These are phyloP conservation scores for Hypena proboscidalis DNA, from an alignment of 2,888 invertebrate genomes.

Conservation along the genomic window DNA sequence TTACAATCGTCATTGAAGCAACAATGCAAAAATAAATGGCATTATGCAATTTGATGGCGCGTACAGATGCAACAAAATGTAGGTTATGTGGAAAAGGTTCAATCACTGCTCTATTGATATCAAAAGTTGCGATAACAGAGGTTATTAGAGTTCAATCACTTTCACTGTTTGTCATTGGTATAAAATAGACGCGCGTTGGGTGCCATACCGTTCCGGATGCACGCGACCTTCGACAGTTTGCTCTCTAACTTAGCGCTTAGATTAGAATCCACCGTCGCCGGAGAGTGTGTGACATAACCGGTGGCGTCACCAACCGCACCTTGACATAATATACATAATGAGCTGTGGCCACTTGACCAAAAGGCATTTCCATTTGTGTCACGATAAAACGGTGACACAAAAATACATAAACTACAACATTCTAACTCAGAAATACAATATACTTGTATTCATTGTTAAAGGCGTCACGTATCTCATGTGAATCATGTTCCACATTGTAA, in stretches of 20 bases:
- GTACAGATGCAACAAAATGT: conserved; percentile 9
- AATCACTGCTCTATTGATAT: conserved; percentile 42
- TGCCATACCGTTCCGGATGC: conserved; percentile 75
- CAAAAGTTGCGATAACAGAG: conserved; percentile 52
- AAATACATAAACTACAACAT: too few relatives aligned
- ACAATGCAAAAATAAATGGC: too few relatives aligned
- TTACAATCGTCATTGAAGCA: too few relatives aligned
- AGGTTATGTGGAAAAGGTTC: conserved; percentile 7
- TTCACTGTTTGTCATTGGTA: conserved; percentile 50
- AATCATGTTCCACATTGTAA: too few relatives aligned
- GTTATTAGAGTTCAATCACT: conserved; percentile 48
- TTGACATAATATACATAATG: conserved; percentile 67
- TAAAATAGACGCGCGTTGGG: conserved; percentile 26
- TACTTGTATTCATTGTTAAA: too few relatives aligned
- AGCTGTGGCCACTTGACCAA: conserved; percentile 23
- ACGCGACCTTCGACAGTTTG: conserved; percentile 73
- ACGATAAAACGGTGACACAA: too few relatives aligned
- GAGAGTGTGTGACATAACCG: conserved; percentile 76
- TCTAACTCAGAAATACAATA: not conserved
- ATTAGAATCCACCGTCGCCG: conserved; percentile 59
- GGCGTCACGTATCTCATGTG: too few relatives aligned
- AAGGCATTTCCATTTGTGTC: too few relatives aligned
- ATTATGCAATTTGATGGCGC: conserved; percentile 19
- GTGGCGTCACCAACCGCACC: conserved; percentile 75
- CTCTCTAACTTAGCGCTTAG: conserved; percentile 68